phyloP scores from a whole-genome alignment of 1,140 invertebrate species.

The Ips typographus region DNA sequence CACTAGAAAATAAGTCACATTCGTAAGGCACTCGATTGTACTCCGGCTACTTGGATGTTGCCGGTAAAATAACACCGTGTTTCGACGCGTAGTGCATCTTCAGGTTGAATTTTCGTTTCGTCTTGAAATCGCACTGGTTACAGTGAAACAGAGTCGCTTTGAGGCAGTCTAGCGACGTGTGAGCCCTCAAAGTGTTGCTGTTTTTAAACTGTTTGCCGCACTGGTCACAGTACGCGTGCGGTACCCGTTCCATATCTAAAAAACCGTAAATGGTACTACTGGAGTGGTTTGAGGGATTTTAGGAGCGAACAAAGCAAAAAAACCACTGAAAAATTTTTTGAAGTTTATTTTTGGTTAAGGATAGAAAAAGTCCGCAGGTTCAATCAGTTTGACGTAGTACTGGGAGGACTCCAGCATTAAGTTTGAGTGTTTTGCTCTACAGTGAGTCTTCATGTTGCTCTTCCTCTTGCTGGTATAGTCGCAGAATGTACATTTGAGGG shows the following conservation, averaged over 20 bases:
- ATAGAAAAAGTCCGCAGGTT: no score
- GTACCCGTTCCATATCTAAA: no score
- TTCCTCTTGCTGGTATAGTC: conserved; percentile 35
- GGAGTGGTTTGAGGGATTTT: no score
- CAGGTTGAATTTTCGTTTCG: conserved; percentile 45
- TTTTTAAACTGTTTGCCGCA: conserved; percentile 44
- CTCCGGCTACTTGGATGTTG: no score
- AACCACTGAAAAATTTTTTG: no score
- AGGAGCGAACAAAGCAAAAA: no score
- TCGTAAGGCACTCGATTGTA: no score
- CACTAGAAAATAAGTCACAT: no score
- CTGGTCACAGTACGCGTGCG: conserved; percentile 9
- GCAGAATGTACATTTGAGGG: conserved; percentile 38
- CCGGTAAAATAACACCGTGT: conserved; percentile 30
- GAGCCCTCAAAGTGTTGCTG: conserved; percentile 39
- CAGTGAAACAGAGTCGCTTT: conserved; percentile 37
- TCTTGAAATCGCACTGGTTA: conserved; percentile 37
- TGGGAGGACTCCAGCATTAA: neutral
- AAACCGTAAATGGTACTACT: no score
- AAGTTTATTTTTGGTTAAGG: no score
- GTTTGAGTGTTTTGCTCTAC: conserved; percentile 6
- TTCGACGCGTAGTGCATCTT: conserved; percentile 43
- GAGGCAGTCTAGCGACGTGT: conserved; percentile 43
- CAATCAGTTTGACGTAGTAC: neutral
- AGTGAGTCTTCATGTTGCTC: conserved; percentile 38